phyloP scores from a whole-genome alignment of 2,113 vertebrate species.

The Pelusios castaneus region DNA sequence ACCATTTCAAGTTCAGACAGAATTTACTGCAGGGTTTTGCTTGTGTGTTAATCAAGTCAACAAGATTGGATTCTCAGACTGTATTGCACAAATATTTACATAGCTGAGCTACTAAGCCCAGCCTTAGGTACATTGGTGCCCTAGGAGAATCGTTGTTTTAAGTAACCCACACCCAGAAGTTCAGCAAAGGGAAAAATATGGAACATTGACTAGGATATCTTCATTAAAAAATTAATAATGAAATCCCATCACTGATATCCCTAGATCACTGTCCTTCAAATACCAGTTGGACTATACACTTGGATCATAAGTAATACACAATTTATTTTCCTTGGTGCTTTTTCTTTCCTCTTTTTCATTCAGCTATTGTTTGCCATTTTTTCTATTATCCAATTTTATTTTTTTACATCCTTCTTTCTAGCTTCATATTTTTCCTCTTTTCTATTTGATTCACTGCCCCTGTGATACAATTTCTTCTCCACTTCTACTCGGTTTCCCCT shows the following conservation, averaged over 20 bases:
- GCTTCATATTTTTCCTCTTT: not conserved
- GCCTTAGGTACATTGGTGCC: accelerated
- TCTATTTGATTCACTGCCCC: not conserved
- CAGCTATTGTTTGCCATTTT: not conserved
- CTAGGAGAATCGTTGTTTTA: not conserved
- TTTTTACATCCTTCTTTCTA: not conserved
- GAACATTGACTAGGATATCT: not conserved
- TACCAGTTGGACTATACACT: not conserved
- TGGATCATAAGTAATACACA: not conserved
- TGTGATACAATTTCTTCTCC: not conserved
- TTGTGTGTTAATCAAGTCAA: not conserved
- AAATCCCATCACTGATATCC: not conserved
- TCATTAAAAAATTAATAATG: not conserved
- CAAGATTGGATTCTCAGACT: not conserved
- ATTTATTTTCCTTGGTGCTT: not conserved
- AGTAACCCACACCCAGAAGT: not conserved
- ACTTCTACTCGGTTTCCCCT: not conserved
- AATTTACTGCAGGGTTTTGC: not conserved
- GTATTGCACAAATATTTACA: not conserved
- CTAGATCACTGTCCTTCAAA: not conserved
- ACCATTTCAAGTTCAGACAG: not conserved
- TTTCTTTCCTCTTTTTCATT: not conserved
- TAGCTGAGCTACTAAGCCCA: not conserved
- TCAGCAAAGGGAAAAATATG: not conserved
- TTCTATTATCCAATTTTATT: not conserved